These are phyloP conservation scores for Epiblema foenella DNA, from an alignment of 2,888 invertebrate genomes.

Conservation along the genomic window DNA sequence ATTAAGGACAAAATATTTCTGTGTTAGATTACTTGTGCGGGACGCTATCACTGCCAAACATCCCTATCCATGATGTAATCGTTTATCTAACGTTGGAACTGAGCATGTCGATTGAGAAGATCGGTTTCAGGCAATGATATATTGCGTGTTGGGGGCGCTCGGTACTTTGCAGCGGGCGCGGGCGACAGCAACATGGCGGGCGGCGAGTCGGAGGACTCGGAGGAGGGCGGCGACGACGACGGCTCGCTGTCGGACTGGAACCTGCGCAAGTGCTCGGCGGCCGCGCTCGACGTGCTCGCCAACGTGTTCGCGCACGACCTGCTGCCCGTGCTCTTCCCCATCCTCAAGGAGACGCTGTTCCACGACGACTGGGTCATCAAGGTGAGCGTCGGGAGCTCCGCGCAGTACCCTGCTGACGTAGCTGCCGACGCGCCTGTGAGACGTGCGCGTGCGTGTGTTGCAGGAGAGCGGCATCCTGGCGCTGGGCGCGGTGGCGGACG, in stretches of 20 bases:
- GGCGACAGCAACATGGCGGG: conserved; percentile 84
- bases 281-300: conserved; percentile 98
- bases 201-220: conserved; percentile 89
- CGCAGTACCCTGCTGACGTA: no score
- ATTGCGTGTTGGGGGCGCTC: conserved; percentile 9
- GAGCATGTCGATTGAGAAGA: no score
- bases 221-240: conserved; percentile 94
- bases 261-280: conserved; percentile 98
- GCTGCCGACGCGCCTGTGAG: no score
- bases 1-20: no score
- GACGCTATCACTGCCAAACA: no score
- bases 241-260: conserved; percentile 98
- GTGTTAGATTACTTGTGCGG: no score
- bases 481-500: conserved; percentile 96
- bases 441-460: no score
- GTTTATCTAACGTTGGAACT: no score
- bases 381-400: no score
- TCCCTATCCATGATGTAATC: no score
- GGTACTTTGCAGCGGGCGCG: conserved; percentile 66
- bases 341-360: conserved; percentile 97
- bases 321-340: conserved; percentile 96
- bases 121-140: no score
- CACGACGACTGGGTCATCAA: conserved; percentile 98
- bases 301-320: conserved; percentile 98
- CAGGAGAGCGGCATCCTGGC: conserved; percentile 96